These are phyloP conservation scores for Paratrypauchen microcephalus DNA, from an alignment of 2,797 vertebrate genomes.

Conservation along the genomic window DNA sequence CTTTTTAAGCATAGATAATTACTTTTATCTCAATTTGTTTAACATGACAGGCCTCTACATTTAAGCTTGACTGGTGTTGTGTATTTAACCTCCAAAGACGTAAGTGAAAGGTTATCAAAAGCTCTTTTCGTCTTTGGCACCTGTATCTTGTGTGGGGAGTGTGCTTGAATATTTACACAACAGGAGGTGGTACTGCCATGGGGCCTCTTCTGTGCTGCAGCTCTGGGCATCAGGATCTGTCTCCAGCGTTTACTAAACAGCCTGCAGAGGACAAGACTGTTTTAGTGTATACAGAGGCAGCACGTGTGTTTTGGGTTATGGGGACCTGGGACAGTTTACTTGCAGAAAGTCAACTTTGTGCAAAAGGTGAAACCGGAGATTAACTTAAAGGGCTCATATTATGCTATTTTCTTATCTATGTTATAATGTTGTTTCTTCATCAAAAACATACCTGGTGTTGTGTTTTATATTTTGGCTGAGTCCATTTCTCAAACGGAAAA, in stretches of 20 bases:
- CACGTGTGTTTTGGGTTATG: slow-evolving; percentile 68
- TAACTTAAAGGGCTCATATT: too few species aligned
- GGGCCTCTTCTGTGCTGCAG: slow-evolving; percentile 43
- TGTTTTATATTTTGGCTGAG: too few species aligned
- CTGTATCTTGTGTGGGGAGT: slow-evolving; percentile 72
- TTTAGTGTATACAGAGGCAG: slow-evolving; percentile 78
- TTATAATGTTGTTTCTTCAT: too few species aligned
- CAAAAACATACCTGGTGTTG: too few species aligned
- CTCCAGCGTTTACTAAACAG: slow-evolving; percentile 81
- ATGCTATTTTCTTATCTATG: too few species aligned
- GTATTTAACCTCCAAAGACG: slow-evolving; percentile 47
- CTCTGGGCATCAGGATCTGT: slow-evolving; percentile 68
- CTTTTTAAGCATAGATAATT: neutral
- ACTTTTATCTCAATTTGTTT: neutral
- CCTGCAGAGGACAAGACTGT: slow-evolving; percentile 74
- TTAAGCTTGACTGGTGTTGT: slow-evolving; percentile 6
- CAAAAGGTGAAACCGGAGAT: neutral
- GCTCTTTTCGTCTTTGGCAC: slow-evolving; percentile 49
- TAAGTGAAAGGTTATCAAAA: slow-evolving; percentile 40
- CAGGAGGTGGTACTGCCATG: slow-evolving; percentile 61
- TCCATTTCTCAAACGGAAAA: too few species aligned
- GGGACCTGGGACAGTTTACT: slow-evolving; percentile 53
- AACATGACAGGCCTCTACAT: neutral
- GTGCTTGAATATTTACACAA: slow-evolving; percentile 80
- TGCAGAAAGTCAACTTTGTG: neutral